Evolutionary conservation across 92 coral and sea anemone species (phyloP).

Genomic region (Parazoanthus darwini): DNA sequence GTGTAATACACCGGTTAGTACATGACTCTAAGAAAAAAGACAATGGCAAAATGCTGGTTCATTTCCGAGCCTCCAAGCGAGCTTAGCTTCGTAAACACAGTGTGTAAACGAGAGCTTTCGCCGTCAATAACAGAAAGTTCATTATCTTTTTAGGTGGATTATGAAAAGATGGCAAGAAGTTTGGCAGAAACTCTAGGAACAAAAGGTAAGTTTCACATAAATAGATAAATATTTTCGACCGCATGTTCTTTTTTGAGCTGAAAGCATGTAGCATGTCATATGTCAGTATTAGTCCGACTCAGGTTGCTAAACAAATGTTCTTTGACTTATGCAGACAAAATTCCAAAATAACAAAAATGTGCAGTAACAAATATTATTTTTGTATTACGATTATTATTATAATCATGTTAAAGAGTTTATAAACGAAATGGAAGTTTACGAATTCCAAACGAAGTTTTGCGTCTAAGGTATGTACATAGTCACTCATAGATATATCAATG

Average conservation of each 20-base stretch:
- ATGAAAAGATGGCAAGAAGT: slow-evolving; percentile 45
- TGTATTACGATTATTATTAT: slow-evolving; percentile 3
- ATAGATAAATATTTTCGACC: neutral
- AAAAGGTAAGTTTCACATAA: slow-evolving; percentile 13
- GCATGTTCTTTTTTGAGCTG: neutral
- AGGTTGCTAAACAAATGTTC: neutral
- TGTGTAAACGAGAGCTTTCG: neutral
- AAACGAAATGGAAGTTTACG: neutral
- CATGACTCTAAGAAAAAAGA: neutral
- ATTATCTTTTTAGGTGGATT: slow-evolving; percentile 38
- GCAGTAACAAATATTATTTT: neutral
- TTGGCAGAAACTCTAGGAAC: slow-evolving; percentile 41
- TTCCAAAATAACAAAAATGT: neutral
- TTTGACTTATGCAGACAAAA: neutral
- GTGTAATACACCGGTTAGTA: neutral
- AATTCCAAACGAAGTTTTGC: neutral
- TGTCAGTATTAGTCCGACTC: neutral
- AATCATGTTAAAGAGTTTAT: neutral
- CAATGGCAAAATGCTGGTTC: neutral
- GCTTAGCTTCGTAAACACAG: slow-evolving; percentile 4
- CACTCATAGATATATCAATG: neutral
- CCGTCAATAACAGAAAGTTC: slow-evolving; percentile 1
- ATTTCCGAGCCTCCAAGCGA: neutral
- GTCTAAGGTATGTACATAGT: neutral
- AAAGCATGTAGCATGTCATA: no score